Base-by-base conservation (phyloP, 2,113 vertebrate species). In the Enhydra lutris region DNA sequence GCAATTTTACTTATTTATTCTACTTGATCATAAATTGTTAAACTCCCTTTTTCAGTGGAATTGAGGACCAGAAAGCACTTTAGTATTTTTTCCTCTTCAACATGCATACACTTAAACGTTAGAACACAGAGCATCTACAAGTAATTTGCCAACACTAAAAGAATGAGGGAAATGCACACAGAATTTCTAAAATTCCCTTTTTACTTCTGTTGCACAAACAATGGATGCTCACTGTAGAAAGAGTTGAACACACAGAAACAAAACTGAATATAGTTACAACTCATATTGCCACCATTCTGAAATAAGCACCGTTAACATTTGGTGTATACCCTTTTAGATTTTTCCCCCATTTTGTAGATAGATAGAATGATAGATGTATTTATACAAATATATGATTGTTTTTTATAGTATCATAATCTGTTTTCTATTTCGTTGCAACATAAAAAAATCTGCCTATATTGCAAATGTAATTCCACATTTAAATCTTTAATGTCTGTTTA, bases 191-290 rank as follows among this genome's bases (percentile, higher is more conserved):
- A 76, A 80, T 86, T 87, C 14, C 14, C 76, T 69, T 91, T 94
- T 94, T 74, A 50, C 14, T 95, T 12, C 26, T 82, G 26, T 93
- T 94, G n/a, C 88, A 47, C 6, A 95, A 82, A 88, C 82, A 92
- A 57, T 65, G 21, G 6, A 79, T 89, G 10, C 1, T 91, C 12
- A n/a, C 21, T 90, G 0, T 82, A 74, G 57, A 79, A 84, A 95
- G 57, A 79, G 4, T 18, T 76, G 50, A 91, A 36, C 29, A 74
- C n/a, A 92, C 2, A 42, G 21, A 76, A 92, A 29, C 23, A 86
- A 95, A 97, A 91, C n/a, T 79, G 36, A 93, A 86, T 42, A 45
- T 61, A 73, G 91, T 78, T 82, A 65, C 4, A 42, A 87, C 1
- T 79, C 4, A 10, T 50, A 74, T 93, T 80, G 85, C 21, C 8